Evolutionary conservation across 2,113 vertebrate species (phyloP), one percentile per base, ranked within the genome.

Genomic region (Gambusia affinis): DNA sequence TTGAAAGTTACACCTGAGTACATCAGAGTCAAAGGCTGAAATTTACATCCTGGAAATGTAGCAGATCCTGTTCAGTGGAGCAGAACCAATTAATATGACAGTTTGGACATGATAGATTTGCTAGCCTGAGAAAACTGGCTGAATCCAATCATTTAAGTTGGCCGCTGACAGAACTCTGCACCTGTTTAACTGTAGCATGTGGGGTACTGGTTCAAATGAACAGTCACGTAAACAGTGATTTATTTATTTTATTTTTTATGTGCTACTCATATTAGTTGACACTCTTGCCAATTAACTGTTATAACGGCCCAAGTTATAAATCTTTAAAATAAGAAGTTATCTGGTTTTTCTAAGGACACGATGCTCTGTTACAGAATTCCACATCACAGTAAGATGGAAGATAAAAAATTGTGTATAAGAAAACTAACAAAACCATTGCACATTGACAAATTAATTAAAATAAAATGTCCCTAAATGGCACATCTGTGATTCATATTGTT

Each of bases 41-140:
- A 92, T 94, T 89, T 90, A 88, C 87, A 91, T 89, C 82, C 72
- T 63, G 79, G 80, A 89, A 87, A 89, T 91, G 77, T 85, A 87
- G 82, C 90, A 81, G 90, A 91, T 92, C 54, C 86, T 66, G 84
- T 84, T 93, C 92, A 89, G 86, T 91, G 87, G 89, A 93, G 93
- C 92, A 92, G 89, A 93, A 94, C 92, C 81, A 92, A 94, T 93
- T 94, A 93, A 94, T 87, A 82, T 90, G 91, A 94, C 93, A 91
- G 86, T 89, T 89, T 90, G 85, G 88, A 92, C 89, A 89, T 92
- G 93, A 93, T 89, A 88, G 87, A 90, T 93, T 89, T 87, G 79
- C 83, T 85, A 63, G 81, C 77, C 62, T 62, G 57, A 73, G 80
- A 80, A 86, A 85, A 90, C 83, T 44, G 79, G 14, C 57, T 35